A percentile compares a stretch with the other conserved stretches of the same genome.
Conservation (phyloP, 2,888 invertebrate species). For the Nycteola revayana region DNA sequence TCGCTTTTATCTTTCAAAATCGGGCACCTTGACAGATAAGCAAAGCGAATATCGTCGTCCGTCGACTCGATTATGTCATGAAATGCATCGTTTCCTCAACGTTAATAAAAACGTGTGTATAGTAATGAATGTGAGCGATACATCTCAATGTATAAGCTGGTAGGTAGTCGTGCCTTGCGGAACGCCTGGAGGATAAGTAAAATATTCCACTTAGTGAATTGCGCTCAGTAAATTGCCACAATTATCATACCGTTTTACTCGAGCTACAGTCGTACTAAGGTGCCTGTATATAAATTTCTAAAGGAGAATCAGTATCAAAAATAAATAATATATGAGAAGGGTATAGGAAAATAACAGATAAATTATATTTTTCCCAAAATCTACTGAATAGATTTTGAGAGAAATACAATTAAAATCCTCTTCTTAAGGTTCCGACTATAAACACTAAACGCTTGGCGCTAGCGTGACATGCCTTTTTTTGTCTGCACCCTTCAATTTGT, state of each 20-base stretch:
- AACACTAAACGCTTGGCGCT: no score
- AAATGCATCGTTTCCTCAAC: constrained; percentile 14
- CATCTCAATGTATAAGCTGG: constrained; percentile 62
- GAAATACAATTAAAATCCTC: no score
- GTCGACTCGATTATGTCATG: neutral
- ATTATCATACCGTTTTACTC: constrained; percentile 59
- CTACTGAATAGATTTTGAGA: no score
- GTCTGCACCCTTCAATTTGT: no score
- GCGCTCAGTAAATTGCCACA: constrained; percentile 61
- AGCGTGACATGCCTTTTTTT: no score
- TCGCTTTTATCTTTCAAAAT: constrained; percentile 23
- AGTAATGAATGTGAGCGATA: constrained; percentile 63
- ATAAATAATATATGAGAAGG: constrained; percentile 1
- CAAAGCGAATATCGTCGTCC: constrained; percentile 6
- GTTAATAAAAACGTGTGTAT: constrained; percentile 42
- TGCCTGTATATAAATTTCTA: constrained; percentile 22
- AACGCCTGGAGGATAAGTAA: constrained; percentile 68
- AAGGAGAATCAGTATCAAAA: constrained; percentile 25
- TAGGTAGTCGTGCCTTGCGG: constrained; percentile 62
- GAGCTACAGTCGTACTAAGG: constrained; percentile 23
- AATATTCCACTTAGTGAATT: constrained; percentile 73
- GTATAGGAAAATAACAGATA: no score
- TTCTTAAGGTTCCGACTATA: no score
- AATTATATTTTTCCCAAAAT: no score
- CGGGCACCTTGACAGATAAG: constrained; percentile 45